phyloP scores from a whole-genome alignment of 1,140 invertebrate species.

The Heliconius eleuchia region DNA sequence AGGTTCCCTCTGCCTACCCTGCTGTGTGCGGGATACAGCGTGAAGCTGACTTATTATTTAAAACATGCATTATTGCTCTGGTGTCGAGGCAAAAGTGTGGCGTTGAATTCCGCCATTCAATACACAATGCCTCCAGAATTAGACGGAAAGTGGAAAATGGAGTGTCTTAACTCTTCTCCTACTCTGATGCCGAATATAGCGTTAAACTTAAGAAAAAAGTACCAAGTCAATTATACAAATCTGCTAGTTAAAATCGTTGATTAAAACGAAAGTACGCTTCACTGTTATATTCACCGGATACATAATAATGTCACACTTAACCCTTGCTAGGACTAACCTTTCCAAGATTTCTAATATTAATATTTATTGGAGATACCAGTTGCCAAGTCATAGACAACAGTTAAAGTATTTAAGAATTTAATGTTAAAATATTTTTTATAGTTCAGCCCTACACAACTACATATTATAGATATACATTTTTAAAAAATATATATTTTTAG shows the following conservation, averaged over 20 bases:
- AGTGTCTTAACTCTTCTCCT: too few species aligned
- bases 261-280: not conserved
- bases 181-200: too few species aligned
- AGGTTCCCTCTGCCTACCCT: too few species aligned
- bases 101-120: too few species aligned
- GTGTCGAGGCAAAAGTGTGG: too few species aligned
- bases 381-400: not conserved
- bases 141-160: too few species aligned
- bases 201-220: not conserved
- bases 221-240: not conserved
- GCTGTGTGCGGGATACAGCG: too few species aligned
- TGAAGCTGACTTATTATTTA: too few species aligned
- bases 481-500: too few species aligned
- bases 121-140: too few species aligned
- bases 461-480: too few species aligned
- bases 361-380: not conserved
- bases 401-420: not conserved
- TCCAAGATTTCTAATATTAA: constrained; percentile 10
- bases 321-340: constrained; percentile 6
- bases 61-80: too few species aligned
- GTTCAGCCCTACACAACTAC: not conserved
- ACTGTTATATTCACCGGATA: not conserved
- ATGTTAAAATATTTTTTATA: not conserved
- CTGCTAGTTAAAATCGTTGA: not conserved
- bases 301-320: constrained; percentile 3